phyloP scores from a whole-genome alignment of 2,113 vertebrate genomes.

The Marmota monax region DNA sequence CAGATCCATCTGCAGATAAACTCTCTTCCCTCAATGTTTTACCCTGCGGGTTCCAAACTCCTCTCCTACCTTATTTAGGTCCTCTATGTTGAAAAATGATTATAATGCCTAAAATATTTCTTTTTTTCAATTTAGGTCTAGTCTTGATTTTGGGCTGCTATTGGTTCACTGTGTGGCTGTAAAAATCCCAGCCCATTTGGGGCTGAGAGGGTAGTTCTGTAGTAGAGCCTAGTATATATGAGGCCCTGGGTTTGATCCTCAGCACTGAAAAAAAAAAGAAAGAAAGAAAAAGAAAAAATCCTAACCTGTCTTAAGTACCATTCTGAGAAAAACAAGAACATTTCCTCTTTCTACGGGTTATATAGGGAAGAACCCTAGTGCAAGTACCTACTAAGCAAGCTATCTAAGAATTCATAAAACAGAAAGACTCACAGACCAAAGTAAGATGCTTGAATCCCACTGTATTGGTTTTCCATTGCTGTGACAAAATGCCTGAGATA shows the following conservation, averaged over 20 bases:
- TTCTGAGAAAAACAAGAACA: background rate
- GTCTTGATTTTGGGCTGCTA: background rate
- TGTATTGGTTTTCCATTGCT: background rate
- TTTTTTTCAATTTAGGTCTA: background rate
- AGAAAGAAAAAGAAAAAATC: background rate
- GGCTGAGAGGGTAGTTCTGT: background rate
- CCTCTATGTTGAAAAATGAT: background rate
- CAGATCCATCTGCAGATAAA: background rate
- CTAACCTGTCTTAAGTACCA: background rate
- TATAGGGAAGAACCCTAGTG: background rate
- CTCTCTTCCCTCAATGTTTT: background rate
- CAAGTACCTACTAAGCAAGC: background rate
- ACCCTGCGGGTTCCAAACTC: background rate
- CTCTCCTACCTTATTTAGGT: background rate
- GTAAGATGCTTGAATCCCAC: background rate
- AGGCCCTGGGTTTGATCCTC: background rate
- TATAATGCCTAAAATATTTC: background rate
- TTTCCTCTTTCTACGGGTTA: background rate
- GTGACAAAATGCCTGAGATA: background rate
- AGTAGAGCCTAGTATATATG: background rate
- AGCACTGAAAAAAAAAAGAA: background rate
- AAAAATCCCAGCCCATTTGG: background rate
- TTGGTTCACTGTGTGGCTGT: background rate
- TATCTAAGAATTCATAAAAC: background rate
- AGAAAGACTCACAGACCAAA: background rate